phyloP scores from a whole-genome alignment of 2,888 invertebrate species.

The Limnephilus lunatus region DNA sequence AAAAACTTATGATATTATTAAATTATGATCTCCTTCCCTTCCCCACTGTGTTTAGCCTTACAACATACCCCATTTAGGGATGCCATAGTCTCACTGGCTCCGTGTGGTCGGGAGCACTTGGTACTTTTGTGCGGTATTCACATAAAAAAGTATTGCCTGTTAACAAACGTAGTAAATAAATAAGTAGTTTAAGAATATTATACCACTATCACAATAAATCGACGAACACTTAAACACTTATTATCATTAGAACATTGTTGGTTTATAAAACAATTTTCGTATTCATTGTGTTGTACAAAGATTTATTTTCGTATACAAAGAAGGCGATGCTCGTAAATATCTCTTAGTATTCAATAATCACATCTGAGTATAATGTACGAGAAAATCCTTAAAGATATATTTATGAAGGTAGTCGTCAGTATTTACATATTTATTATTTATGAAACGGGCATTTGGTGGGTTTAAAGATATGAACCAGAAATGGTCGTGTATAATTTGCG shows the following conservation, averaged over 20 bases:
- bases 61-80: no score
- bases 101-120: no score
- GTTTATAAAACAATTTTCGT: not conserved
- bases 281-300: not conserved
- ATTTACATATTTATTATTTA: slow-evolving; percentile 9
- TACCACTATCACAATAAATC: not conserved
- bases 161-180: no score
- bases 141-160: no score
- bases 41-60: no score
- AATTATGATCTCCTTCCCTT: no score
- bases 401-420: not conserved
- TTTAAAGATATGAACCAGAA: not conserved
- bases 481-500: not conserved
- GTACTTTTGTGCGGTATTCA: no score
- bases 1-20: no score
- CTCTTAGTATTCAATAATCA: not conserved
- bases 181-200: not conserved
- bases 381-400: not conserved
- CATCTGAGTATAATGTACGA: not conserved
- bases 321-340: not conserved
- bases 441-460: not conserved
- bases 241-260: no score
- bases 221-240: no score
- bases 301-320: not conserved
- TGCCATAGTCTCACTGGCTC: no score